phyloP scores from a whole-genome alignment of 1,140 invertebrate species.

The Nasonia longicornis region DNA sequence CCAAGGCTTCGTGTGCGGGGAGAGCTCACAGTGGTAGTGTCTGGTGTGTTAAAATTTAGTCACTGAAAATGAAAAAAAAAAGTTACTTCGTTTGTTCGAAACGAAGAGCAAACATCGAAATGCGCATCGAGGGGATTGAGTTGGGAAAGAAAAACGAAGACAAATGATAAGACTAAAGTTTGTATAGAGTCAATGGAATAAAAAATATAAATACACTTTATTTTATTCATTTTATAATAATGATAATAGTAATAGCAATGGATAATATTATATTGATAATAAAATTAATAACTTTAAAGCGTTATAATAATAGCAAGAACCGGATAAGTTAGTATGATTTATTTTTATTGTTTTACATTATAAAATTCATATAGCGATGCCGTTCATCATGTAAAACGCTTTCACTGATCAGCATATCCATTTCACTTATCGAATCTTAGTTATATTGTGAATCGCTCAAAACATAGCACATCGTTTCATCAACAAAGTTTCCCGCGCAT shows the following conservation, averaged over 20 bases:
- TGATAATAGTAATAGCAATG: slow-evolving; percentile 48
- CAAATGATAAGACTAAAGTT: slow-evolving; percentile 6
- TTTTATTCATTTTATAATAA: slow-evolving; percentile 50
- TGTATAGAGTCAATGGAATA: slow-evolving; percentile 42
- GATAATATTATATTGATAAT: slow-evolving; percentile 42
- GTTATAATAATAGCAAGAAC: slow-evolving; percentile 37
- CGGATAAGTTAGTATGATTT: slow-evolving; percentile 12
- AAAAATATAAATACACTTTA: slow-evolving; percentile 59
- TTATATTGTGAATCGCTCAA: slow-evolving; percentile 52
- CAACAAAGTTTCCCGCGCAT: slow-evolving; percentile 27
- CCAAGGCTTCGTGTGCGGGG: not conserved
- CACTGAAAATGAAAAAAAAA: too few relatives aligned
- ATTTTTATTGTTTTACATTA: slow-evolving; percentile 27
- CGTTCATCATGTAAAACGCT: slow-evolving; percentile 27
- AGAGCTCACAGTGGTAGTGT: too few relatives aligned
- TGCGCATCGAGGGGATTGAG: not conserved
- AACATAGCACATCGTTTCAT: slow-evolving; percentile 44
- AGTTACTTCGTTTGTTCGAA: too few relatives aligned
- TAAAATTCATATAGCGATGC: slow-evolving; percentile 31
- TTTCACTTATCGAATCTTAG: slow-evolving; percentile 43
- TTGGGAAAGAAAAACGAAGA: not conserved
- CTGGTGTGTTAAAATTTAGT: too few relatives aligned
- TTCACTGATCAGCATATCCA: not conserved
- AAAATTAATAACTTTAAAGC: slow-evolving; percentile 37
- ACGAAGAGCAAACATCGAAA: too few relatives aligned